Evolutionary conservation across 1,140 invertebrate genomes (phyloP), one percentile per base, ranked within the genome.

Genomic region (Panagrolaimus sp.): DNA sequence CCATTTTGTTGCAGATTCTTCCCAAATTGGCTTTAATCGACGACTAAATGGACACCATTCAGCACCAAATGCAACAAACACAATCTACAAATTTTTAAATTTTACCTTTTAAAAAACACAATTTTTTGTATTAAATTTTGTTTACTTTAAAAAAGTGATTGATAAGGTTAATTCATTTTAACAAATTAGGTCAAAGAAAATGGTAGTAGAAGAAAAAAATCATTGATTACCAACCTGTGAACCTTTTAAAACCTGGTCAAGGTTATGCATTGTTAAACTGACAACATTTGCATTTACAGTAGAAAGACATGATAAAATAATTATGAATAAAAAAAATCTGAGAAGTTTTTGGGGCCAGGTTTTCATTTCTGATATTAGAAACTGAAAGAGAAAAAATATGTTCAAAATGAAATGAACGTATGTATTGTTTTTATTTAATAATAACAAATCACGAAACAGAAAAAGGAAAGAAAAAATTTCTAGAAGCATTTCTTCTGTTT

Each of bases 21-120:
- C 92, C 86, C 96, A 98, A 82, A 96, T 90, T 42, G 96, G 96
- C 76, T 91, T 90, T 79, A 98, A 85, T 82, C 95, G 89, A 86
- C 94, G 94, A 87, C 94, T 98, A 79, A 88, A 89, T 71, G 86
- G 83, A 79, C 86, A 87, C 86, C 86, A 97, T 83, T 97, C 93
- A 16, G 79, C 79, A 53, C 81, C 82, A 66, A 81, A 81, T 7
- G 82, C 79, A 20, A 82, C 79, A 69, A 81, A 81, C 1, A 82
- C 81, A 31, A 80, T 72, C 81, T 82, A 47, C 48, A 69, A 53
- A 27, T 42, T 43, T 57, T 75, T 14, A 74, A n/a, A n/a, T n/a
- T n/a, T n/a, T n/a, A 43, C 13, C 23, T 13, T 66, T 13, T 5
- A 42, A 13, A 42, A 9, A 16, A 44, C 13, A 20, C 43, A 14